phyloP scores from a whole-genome alignment of 2,113 vertebrate genomes.

The Pelecanoides urinatrix region DNA sequence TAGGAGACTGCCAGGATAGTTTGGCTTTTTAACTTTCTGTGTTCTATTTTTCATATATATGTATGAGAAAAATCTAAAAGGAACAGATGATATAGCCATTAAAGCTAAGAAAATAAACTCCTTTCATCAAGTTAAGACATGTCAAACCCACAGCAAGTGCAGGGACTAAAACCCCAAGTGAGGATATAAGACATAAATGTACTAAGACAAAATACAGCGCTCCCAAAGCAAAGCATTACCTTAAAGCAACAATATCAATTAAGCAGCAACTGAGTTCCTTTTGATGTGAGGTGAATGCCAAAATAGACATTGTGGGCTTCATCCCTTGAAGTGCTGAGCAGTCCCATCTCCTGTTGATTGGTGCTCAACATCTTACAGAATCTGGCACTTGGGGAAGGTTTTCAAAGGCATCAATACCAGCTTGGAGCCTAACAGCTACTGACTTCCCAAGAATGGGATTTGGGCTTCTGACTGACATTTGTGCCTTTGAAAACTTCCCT shows the following conservation, averaged over 20 bases:
- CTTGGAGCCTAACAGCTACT: neutral
- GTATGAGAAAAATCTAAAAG: neutral
- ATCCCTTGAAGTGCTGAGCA: neutral
- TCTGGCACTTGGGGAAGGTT: neutral
- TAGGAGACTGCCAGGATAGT: neutral
- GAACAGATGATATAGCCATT: neutral
- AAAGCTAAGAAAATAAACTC: neutral
- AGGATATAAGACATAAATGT: neutral
- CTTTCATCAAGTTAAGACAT: neutral
- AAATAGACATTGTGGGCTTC: neutral
- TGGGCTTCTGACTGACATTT: neutral
- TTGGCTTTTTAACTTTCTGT: constrained; percentile 1
- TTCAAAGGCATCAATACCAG: constrained; percentile 1
- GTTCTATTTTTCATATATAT: constrained; percentile 21
- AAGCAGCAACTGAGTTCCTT: neutral
- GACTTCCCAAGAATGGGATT: neutral
- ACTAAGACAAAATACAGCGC: neutral
- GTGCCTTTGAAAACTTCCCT: neutral
- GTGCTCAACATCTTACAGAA: neutral
- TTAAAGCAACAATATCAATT: neutral
- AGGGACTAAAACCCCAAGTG: neutral
- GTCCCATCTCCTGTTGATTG: neutral
- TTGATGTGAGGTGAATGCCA: neutral
- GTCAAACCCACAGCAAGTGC: neutral
- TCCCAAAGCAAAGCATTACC: neutral